Conservation (phyloP, 1,140 invertebrate genomes). For the Apis mellifera region Amel_HAv3.1 CM009935.2:2683001-2683500, state of each 20-base stretch:
- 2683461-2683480: too few species aligned
- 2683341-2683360: slow-evolving; percentile 5
- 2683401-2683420: too few species aligned
- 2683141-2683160: slow-evolving; percentile 42
- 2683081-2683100: slow-evolving; percentile 42
- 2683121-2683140: slow-evolving; percentile 33
- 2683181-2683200: slow-evolving; percentile 11
- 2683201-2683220: slow-evolving; percentile 13
- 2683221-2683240: slow-evolving; percentile 8
- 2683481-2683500: too few species aligned
- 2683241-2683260: slow-evolving; percentile 8
- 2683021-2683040: slow-evolving; percentile 26
- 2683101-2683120: slow-evolving; percentile 31
- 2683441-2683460: too few species aligned
- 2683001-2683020: slow-evolving; percentile 31
- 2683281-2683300: slow-evolving; percentile 38
- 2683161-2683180: slow-evolving; percentile 51
- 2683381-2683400: not conserved
- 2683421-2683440: too few species aligned
- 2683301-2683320: slow-evolving; percentile 23
- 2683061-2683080: slow-evolving; percentile 16
- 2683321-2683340: not conserved
- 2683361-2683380: slow-evolving; percentile 11
- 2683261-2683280: slow-evolving; percentile 12
- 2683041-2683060: slow-evolving; percentile 43